Conservation (phyloP, 2,797 vertebrate species). For the Eidolon dupreanum region DNA sequence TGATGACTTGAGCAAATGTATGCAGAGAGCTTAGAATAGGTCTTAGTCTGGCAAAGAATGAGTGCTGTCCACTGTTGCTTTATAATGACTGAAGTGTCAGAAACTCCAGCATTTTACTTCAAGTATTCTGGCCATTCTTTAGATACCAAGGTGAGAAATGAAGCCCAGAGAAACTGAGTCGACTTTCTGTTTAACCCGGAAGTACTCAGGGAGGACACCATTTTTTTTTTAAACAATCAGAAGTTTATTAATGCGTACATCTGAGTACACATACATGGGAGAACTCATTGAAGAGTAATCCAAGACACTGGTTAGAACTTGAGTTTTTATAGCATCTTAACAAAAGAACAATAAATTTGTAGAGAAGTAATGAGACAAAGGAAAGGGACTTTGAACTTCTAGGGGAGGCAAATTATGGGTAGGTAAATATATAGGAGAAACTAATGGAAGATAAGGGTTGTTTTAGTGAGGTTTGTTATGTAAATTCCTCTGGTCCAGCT, state of each 20-base stretch:
- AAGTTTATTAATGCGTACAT: neutral
- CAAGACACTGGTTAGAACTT: neutral
- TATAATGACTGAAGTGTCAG: fast-evolving
- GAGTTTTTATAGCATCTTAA: neutral
- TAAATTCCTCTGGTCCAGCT: neutral
- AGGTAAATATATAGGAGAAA: neutral
- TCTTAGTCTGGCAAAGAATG: too few relatives aligned
- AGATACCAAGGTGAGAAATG: neutral
- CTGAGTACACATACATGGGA: neutral
- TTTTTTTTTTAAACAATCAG: too few relatives aligned
- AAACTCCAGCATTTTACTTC: neutral
- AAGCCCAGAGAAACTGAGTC: too few relatives aligned
- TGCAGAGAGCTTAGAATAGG: neutral
- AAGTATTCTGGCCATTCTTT: fast-evolving
- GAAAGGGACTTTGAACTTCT: neutral
- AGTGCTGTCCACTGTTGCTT: too few relatives aligned
- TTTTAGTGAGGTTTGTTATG: neutral
- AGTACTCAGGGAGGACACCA: neutral
- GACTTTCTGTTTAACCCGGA: too few relatives aligned
- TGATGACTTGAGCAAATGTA: too few relatives aligned
- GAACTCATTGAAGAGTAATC: neutral
- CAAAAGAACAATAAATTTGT: neutral
- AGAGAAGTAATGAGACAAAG: neutral
- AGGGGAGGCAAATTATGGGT: neutral
- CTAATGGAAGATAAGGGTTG: neutral